Evolutionary conservation across 1,140 invertebrate species (phyloP).

Genomic region (Sycophila sp.): DNA sequence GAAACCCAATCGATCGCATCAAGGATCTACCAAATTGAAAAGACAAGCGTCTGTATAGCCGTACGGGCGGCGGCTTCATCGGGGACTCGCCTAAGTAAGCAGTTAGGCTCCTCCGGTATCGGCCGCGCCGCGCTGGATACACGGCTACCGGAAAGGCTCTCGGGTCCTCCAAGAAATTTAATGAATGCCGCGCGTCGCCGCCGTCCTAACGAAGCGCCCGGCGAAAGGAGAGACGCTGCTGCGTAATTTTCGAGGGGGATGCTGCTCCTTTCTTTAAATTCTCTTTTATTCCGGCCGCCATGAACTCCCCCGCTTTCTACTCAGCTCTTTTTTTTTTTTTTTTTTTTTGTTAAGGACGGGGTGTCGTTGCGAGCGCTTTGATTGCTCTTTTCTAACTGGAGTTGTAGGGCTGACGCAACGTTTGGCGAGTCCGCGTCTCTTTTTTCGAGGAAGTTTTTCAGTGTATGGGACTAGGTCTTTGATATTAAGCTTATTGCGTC

Average conservation of each 20-base stretch:
- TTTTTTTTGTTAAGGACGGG: neutral
- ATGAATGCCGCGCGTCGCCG: slow-evolving; percentile 53
- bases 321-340: too few relatives aligned
- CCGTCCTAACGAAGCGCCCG: slow-evolving; percentile 44
- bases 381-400: neutral
- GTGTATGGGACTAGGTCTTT: too few relatives aligned
- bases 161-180: slow-evolving; percentile 49
- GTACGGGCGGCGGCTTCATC: too few relatives aligned
- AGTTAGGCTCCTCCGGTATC: neutral
- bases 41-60: too few relatives aligned
- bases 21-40: too few relatives aligned
- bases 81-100: too few relatives aligned
- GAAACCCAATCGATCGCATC: too few relatives aligned
- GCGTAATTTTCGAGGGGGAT: neutral
- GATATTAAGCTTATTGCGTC: too few relatives aligned
- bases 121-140: neutral
- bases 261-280: neutral
- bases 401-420: too few relatives aligned
- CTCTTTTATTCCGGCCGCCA: neutral
- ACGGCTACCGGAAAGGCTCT: slow-evolving; percentile 41
- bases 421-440: too few relatives aligned
- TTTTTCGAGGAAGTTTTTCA: too few relatives aligned
- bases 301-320: too few relatives aligned
- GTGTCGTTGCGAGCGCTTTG: neutral
- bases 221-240: neutral